Conservation (phyloP, 2,888 invertebrate genomes). For the Calameuta filiformis region DNA sequence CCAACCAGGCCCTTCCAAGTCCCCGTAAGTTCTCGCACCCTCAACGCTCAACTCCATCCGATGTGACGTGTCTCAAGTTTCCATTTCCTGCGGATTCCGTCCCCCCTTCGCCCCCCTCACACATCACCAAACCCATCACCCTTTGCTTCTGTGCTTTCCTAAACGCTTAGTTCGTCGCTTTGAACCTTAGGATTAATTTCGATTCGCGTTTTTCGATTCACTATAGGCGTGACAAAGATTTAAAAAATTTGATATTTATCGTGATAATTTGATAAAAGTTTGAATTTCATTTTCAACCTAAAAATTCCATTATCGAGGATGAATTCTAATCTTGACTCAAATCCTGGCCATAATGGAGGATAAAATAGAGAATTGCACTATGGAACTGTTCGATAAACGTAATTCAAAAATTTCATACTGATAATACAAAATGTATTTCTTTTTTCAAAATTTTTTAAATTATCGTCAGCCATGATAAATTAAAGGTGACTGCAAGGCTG, state of each 20-base stretch:
- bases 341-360: too few species aligned
- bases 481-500: not conserved
- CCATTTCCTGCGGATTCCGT: constrained; percentile 30
- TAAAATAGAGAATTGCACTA: too few species aligned
- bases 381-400: too few species aligned
- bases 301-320: too few species aligned
- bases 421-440: too few species aligned
- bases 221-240: too few species aligned
- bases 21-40: not conserved
- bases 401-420: too few species aligned
- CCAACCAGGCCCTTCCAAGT: not conserved
- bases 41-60: not conserved
- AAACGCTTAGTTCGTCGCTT: not conserved
- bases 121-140: not conserved
- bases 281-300: too few species aligned
- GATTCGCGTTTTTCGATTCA: not conserved
- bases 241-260: too few species aligned
- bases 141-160: not conserved
- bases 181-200: not conserved
- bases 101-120: not conserved
- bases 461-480: not conserved
- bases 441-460: too few species aligned
- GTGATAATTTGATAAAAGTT: too few species aligned
- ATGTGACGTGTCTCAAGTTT: constrained; percentile 32
- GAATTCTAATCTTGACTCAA: too few species aligned